A percentile compares a stretch with the other conserved stretches of the same genome.
Conservation (phyloP, 2,888 invertebrate species). For the Nymphalis urticae region DNA sequence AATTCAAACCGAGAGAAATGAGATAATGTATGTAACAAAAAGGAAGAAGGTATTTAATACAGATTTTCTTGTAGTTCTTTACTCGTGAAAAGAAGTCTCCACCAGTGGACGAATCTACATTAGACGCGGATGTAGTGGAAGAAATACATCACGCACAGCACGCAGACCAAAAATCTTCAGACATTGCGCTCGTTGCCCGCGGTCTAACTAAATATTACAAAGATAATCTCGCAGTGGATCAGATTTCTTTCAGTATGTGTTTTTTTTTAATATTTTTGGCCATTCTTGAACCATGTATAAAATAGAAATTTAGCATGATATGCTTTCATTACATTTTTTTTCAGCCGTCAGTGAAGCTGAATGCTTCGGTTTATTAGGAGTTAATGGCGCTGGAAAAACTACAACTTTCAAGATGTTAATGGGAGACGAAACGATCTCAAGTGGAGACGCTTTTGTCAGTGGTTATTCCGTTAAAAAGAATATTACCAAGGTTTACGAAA, state of each 20-base stretch:
- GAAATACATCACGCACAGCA: conserved; percentile 76
- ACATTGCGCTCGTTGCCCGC: conserved; percentile 82
- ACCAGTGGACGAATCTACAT: conserved; percentile 57
- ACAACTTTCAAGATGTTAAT: conserved; percentile 95
- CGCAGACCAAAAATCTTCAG: conserved; percentile 55
- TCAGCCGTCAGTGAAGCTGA: conserved; percentile 86
- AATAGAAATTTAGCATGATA: no score
- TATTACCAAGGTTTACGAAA: conserved; percentile 82
- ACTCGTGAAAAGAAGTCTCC: conserved; percentile 52
- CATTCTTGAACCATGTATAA: neutral
- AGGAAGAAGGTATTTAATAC: neutral
- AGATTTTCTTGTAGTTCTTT: conserved; percentile 49
- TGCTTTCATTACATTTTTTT: neutral
- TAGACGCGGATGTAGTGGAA: conserved; percentile 81
- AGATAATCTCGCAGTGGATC: conserved; percentile 89
- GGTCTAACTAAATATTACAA: conserved; percentile 89
- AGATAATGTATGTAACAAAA: neutral
- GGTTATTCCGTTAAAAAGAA: conserved; percentile 77
- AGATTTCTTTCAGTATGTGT: conserved; percentile 82
- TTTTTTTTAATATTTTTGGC: neutral
- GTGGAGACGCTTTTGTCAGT: conserved; percentile 86
- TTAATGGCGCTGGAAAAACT: conserved; percentile 94
- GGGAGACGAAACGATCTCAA: conserved; percentile 87
- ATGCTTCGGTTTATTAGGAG: conserved; percentile 91
- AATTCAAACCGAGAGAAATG: no score